phyloP scores from a whole-genome alignment of 1,140 invertebrate genomes.

The Scaptomyza graminum region DNA sequence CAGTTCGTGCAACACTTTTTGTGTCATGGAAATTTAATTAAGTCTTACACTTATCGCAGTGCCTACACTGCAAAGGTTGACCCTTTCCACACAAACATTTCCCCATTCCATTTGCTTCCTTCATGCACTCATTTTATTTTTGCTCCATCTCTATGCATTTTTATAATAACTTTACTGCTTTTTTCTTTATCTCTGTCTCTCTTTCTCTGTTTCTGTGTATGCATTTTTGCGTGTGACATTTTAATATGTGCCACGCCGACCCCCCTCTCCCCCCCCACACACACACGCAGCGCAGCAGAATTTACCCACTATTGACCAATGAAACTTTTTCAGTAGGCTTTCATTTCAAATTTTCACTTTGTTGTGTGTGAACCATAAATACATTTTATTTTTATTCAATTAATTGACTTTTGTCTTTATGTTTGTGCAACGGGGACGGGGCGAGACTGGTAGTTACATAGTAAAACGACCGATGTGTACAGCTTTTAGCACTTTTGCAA shows the following conservation, averaged over 20 bases:
- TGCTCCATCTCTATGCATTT: conserved; percentile 25
- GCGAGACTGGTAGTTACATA: neutral
- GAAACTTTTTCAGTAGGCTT: conserved; percentile 28
- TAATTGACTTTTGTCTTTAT: conserved; percentile 68
- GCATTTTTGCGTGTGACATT: conserved; percentile 49
- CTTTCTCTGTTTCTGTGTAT: neutral
- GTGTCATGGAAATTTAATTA: conserved; percentile 70
- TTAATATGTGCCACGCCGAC: conserved; percentile 40
- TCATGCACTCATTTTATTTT: conserved; percentile 1
- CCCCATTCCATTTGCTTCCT: neutral
- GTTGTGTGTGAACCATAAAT: conserved; percentile 31
- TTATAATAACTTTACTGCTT: conserved; percentile 14
- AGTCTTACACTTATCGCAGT: conserved; percentile 69
- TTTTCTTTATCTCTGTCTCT: neutral
- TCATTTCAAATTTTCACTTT: conserved; percentile 9
- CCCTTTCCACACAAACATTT: conserved; percentile 11
- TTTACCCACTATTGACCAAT: conserved; percentile 35
- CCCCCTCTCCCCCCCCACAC: neutral
- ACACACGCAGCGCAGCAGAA: conserved; percentile 8
- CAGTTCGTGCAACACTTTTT: conserved; percentile 10
- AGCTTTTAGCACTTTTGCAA: conserved; percentile 46
- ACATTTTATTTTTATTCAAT: conserved; percentile 67
- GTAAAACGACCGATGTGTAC: conserved; percentile 34
- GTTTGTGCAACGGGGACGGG: conserved; percentile 23
- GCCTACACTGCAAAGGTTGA: conserved; percentile 16